Evolutionary conservation across 2,888 invertebrate species (phyloP).

Genomic region (Leistus spinibarbis): DNA sequence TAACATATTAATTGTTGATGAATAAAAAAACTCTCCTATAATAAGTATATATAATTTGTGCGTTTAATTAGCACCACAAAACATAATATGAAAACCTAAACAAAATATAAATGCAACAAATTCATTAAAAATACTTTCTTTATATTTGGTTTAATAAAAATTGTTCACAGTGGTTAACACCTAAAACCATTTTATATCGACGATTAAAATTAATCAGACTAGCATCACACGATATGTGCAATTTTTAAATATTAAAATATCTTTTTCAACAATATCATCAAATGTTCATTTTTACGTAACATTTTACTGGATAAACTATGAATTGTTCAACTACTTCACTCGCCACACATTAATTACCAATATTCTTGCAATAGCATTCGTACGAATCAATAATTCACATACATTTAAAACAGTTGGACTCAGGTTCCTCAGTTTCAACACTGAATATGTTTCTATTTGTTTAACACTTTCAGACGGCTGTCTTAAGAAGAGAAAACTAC

Average conservation of each 20-base stretch:
- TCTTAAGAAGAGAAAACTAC: too few species aligned
- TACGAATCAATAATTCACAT: background rate
- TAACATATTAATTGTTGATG: background rate
- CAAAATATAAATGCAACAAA: slow-evolving; percentile 7
- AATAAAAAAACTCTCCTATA: too few species aligned
- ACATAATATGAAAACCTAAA: slow-evolving; percentile 15
- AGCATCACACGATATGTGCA: slow-evolving; percentile 30
- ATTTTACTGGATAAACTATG: slow-evolving; percentile 24
- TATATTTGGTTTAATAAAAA: slow-evolving; percentile 29
- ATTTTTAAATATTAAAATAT: slow-evolving; percentile 37
- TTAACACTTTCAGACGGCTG: background rate
- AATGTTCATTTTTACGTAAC: background rate
- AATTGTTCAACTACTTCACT: slow-evolving; percentile 18
- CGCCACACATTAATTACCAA: background rate
- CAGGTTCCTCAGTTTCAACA: background rate
- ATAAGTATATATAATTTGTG: background rate
- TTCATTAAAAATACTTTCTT: slow-evolving; percentile 27
- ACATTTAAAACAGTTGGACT: background rate
- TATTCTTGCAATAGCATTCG: background rate
- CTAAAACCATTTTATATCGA: slow-evolving; percentile 7
- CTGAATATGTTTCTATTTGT: background rate
- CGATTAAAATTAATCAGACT: slow-evolving; percentile 34
- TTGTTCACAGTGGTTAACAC: background rate
- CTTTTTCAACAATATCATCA: slow-evolving; percentile 36
- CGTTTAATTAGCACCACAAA: slow-evolving; percentile 19